These are phyloP conservation scores for Brachymystax lenok DNA, from an alignment of 2,797 vertebrate species.

Conservation along the genomic window DNA sequence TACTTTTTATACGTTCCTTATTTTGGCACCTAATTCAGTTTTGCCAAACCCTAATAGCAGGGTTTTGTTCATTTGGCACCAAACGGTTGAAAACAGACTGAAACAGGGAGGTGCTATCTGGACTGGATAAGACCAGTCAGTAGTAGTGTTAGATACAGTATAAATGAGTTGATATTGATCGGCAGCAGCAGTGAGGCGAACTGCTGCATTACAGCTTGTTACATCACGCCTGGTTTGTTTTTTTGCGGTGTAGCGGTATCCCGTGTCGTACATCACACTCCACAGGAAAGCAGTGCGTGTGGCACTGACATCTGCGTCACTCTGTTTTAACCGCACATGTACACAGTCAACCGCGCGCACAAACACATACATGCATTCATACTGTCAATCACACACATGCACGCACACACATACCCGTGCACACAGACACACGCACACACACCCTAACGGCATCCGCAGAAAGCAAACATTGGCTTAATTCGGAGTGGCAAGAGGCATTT, in stretches of 20 bases:
- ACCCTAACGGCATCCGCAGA: conserved; percentile 6
- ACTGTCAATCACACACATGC: background rate
- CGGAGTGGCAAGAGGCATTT: conserved; percentile 24
- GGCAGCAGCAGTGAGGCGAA: conserved; percentile 8
- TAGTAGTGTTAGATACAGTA: background rate
- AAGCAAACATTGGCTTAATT: conserved; percentile 41
- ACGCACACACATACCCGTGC: too few relatives aligned
- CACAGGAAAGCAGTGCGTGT: conserved; percentile 28
- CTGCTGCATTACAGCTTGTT: conserved; percentile 29
- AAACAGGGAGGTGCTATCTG: background rate
- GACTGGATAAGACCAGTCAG: background rate
- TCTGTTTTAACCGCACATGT: conserved; percentile 16
- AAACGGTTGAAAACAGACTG: too few relatives aligned
- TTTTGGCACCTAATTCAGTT: background rate
- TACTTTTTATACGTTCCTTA: background rate
- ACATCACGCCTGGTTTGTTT: conserved; percentile 23
- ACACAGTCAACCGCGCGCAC: background rate
- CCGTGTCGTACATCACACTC: conserved; percentile 11
- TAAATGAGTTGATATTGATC: background rate
- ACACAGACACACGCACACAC: background rate
- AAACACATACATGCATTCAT: background rate
- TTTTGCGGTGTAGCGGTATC: conserved; percentile 20
- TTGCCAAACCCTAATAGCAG: background rate
- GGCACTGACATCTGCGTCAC: conserved; percentile 40
- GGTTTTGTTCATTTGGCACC: background rate